Percentiles rank a stretch among this genome's conserved stretches.
Conservation (phyloP, 2,797 vertebrate species). For the Sebastes jordani region DNA sequence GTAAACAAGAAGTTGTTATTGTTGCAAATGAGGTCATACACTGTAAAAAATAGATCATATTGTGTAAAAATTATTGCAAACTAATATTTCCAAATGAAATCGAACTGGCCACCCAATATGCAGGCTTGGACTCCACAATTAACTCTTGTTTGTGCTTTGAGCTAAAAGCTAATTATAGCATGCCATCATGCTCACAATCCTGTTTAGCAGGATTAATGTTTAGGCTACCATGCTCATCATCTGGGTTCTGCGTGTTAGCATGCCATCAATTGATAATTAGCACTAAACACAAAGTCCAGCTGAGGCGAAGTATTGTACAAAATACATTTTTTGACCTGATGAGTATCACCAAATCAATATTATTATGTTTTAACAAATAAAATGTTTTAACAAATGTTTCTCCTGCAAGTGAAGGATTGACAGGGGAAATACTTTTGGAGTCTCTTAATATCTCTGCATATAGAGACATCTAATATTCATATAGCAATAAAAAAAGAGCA, state of each 20-base stretch:
- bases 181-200: not conserved
- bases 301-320: not conserved
- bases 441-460: not conserved
- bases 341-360: not conserved
- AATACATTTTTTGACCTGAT: not conserved
- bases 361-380: not conserved
- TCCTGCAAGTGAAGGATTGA: not conserved
- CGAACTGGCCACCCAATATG: not conserved
- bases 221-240: not conserved
- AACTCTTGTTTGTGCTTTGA: not conserved
- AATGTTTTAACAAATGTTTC: not conserved
- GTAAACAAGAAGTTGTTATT: slow-evolving; percentile 25
- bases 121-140: not conserved
- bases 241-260: not conserved
- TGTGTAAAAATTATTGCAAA: not conserved
- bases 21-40: slow-evolving; percentile 18
- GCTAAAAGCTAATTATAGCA: not conserved
- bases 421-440: not conserved
- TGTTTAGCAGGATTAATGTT: not conserved
- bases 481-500: not conserved
- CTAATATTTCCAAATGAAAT: not conserved
- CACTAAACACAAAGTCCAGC: not conserved
- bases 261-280: not conserved
- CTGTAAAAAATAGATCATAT: not conserved
- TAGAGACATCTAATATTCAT: slow-evolving; percentile 15